These are phyloP conservation scores for Procambarus clarkii DNA, from an alignment of 1,140 invertebrate genomes.

Conservation along the genomic window DNA sequence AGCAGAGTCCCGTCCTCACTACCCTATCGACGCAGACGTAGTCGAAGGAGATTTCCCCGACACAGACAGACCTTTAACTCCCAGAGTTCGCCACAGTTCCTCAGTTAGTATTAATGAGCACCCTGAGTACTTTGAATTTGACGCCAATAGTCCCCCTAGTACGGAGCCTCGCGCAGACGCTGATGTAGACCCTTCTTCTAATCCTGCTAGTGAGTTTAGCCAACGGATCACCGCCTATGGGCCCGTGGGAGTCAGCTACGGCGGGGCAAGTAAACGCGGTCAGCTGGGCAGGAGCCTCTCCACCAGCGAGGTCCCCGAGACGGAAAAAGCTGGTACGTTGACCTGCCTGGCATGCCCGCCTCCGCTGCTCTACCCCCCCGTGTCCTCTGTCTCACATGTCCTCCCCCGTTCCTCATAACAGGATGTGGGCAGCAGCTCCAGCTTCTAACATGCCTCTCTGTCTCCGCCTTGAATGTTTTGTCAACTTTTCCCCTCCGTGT, in stretches of 20 bases:
- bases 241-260: conserved; percentile 73
- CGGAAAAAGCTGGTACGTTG: conserved; percentile 87
- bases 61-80: conserved; percentile 68
- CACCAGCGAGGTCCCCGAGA: conserved; percentile 86
- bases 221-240: conserved; percentile 71
- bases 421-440: conserved; percentile 54
- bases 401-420: conserved; percentile 43
- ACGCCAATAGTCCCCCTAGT: conserved; percentile 74
- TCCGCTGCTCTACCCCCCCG: conserved; percentile 55
- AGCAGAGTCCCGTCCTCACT: conserved; percentile 53
- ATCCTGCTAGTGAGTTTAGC: conserved; percentile 75
- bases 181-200: conserved; percentile 74
- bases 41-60: conserved; percentile 59
- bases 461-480: conserved; percentile 50
- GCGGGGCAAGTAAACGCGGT: conserved; percentile 77
- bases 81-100: conserved; percentile 72
- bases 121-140: conserved; percentile 76
- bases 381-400: neutral
- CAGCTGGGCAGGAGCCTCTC: conserved; percentile 88
- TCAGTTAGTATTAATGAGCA: conserved; percentile 76
- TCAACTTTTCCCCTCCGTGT: conserved; percentile 31
- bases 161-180: conserved; percentile 73
- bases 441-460: conserved; percentile 51
- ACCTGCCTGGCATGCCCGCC: conserved; percentile 59
- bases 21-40: conserved; percentile 63